Evolutionary conservation across 2,113 vertebrate genomes (phyloP).

Genomic region (Xiphophorus hellerii): DNA sequence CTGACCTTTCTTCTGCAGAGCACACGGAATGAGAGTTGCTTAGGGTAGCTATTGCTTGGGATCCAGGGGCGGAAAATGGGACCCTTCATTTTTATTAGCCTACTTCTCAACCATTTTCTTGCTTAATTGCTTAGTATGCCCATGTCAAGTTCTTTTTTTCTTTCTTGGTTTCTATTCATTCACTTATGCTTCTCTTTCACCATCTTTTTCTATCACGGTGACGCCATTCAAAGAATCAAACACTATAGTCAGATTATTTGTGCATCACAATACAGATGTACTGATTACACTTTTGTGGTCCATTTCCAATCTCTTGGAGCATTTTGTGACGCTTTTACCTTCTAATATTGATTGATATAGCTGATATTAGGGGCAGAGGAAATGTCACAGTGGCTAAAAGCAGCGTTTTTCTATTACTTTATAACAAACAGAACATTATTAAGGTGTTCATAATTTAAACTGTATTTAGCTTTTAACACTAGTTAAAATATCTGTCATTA

Average conservation of each 20-base stretch:
- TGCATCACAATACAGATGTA: neutral
- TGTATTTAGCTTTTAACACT: neutral
- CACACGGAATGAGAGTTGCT: constrained; percentile 43
- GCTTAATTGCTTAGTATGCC: neutral
- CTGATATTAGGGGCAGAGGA: neutral
- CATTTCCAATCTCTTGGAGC: neutral
- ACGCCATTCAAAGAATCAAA: neutral
- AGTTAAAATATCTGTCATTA: neutral
- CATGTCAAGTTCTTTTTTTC: neutral
- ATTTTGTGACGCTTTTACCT: neutral
- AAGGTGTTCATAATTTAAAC: neutral
- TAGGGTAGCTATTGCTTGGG: constrained; percentile 20
- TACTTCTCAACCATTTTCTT: neutral
- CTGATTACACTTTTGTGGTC: neutral
- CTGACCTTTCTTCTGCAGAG: constrained; percentile 59
- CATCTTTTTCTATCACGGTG: neutral
- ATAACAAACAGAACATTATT: neutral
- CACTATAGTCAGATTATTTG: neutral
- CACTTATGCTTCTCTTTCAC: neutral
- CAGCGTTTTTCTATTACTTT: neutral
- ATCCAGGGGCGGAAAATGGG: constrained; percentile 47
- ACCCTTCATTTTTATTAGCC: constrained; percentile 34
- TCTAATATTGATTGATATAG: neutral
- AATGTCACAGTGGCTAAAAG: neutral
- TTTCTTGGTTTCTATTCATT: neutral